Conservation (phyloP, 2,797 vertebrate species). For the Bryconaethiops microstoma region DNA sequence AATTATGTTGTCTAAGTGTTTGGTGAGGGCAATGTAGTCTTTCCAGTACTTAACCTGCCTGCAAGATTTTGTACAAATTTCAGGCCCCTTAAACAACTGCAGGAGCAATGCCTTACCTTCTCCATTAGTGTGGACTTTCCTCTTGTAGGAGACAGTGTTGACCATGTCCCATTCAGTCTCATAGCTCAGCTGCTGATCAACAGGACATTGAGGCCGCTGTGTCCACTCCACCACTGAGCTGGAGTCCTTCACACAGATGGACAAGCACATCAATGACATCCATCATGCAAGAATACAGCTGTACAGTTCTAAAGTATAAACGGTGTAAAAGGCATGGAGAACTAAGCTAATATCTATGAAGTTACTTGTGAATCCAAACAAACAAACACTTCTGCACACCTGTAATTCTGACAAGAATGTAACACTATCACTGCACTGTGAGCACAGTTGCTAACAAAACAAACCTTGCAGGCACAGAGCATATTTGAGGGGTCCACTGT, state of each 20-base stretch:
- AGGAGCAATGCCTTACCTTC: constrained; percentile 68
- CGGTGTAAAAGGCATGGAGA: background rate
- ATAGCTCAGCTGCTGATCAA: constrained; percentile 87
- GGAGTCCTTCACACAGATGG: constrained; percentile 81
- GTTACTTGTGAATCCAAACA: background rate
- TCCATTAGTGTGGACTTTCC: constrained; percentile 83
- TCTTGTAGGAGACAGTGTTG: constrained; percentile 91
- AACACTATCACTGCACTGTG: background rate
- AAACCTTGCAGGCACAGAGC: constrained; percentile 93
- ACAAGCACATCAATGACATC: background rate
- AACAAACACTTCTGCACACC: background rate
- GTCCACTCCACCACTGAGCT: constrained; percentile 95
- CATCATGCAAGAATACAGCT: background rate
- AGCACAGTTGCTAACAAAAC: background rate
- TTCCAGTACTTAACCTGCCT: background rate
- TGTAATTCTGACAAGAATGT: background rate
- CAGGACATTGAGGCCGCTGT: constrained; percentile 72
- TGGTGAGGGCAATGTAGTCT: background rate
- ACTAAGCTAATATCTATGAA: background rate
- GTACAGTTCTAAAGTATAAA: no score
- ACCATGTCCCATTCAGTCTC: constrained; percentile 99
- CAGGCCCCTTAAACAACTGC: background rate
- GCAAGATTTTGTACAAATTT: background rate
- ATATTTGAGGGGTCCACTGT: constrained; percentile 90
- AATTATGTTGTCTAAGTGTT: background rate